Evolutionary conservation across 1,140 invertebrate species (phyloP), one percentile per base, ranked within the genome.

Genomic region (Manduca sexta): DNA sequence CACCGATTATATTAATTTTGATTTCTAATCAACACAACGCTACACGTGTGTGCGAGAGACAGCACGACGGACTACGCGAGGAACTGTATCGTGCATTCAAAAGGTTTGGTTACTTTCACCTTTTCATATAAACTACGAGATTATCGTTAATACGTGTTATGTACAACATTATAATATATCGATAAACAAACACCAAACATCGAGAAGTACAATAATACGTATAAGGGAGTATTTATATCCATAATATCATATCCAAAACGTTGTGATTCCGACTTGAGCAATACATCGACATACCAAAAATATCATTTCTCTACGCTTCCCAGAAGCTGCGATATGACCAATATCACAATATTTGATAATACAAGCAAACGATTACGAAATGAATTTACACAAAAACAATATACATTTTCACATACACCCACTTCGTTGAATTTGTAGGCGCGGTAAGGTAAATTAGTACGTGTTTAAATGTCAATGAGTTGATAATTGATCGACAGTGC

Each of bases 11-110:
- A 56, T 49, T 53, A 44, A 60, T 44, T 64, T 64, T 60, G 49
- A 46, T 50, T 57, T 51, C 56, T 45, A 43, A 59, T 52, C 59
- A 60, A 50, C 52, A 49, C 50, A 63, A 34, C n/a, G 6, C 48
- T 10, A 48, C 62, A 71, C 69, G 59, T 52, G 64, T 43, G 50
- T 64, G 64, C 74, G 69, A 62, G 70, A 74, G 62, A 68, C 52
- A 72, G 80, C 78, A 81, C 78, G 78, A 79, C 69, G 45, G 67
- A 79, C 79, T 82, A 83, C 64, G 48, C 76, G 71, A 85, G 82
- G 82, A 85, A 85, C 82, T 85, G 74, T 81, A 71, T 83, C 82
- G 82, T 85, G 82, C 82, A 75, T 77, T 73, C 60, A 64, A 69
- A 56, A 60, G 59, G 51, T 69, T 74, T 68, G 50, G 62, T 75